A percentile compares a stretch with the other conserved stretches of the same genome.
phyloP scores from a whole-genome alignment of 2,113 vertebrate genomes.

The Mesitornis unicolor region DNA sequence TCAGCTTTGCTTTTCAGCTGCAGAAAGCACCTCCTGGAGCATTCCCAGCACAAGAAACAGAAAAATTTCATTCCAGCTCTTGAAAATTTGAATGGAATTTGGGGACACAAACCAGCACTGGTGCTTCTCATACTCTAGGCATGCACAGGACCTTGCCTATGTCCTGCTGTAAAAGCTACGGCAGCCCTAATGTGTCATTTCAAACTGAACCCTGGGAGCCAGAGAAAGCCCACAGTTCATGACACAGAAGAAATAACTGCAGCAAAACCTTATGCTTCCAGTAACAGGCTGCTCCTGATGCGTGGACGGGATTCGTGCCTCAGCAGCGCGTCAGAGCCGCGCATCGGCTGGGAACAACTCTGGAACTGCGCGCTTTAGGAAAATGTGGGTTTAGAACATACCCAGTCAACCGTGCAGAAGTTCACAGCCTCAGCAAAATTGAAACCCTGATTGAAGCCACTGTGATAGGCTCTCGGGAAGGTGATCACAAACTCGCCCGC shows the following conservation, averaged over 20 bases:
- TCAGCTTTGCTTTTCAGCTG: not conserved
- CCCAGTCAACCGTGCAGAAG: constrained; percentile 98
- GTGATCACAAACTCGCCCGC: constrained; percentile 98
- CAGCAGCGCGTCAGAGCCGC: not conserved
- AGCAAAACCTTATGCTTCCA: not conserved
- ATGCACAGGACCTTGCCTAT: accelerated
- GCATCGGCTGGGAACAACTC: not conserved
- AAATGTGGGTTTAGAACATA: constrained; percentile 48
- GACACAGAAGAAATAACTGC: not conserved
- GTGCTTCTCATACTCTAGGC: not conserved
- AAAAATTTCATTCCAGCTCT: not conserved
- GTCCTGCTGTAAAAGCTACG: not conserved
- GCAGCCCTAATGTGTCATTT: not conserved
- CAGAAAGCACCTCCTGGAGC: not conserved
- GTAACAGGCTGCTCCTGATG: not conserved
- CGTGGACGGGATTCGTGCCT: not conserved
- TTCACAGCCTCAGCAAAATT: constrained; percentile 99
- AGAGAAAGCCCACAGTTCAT: not conserved
- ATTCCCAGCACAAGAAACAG: not conserved
- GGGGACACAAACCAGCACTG: not conserved
- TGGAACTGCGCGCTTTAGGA: not conserved
- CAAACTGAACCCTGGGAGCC: not conserved
- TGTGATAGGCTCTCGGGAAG: constrained; percentile 96
- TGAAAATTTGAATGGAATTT: not conserved
- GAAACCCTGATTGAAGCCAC: constrained; percentile 98